phyloP scores from a whole-genome alignment of 2,888 invertebrate species.

The Acleris cristana region DNA sequence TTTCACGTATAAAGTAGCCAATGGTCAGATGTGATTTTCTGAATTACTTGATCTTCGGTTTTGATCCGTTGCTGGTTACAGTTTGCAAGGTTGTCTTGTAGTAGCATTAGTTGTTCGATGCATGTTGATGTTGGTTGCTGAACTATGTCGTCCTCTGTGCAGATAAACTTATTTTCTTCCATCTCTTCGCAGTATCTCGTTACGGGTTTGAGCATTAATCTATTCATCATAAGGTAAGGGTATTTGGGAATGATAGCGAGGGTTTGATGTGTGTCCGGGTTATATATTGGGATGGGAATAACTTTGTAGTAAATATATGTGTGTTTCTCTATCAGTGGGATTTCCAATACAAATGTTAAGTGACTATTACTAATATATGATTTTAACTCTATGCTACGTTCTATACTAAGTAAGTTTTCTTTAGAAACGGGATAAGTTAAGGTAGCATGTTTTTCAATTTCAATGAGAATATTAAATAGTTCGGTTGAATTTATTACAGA shows the following conservation, averaged over 20 bases:
- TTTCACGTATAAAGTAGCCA: conserved; percentile 9
- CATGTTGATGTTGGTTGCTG: conserved; percentile 17
- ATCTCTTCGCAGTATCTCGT: conserved; percentile 30
- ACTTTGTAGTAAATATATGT: conserved; percentile 26
- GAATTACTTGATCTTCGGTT: conserved; percentile 4
- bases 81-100: conserved; percentile 30
- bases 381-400: conserved; percentile 33
- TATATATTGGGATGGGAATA: conserved; percentile 11
- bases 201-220: conserved; percentile 34
- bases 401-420: conserved; percentile 34
- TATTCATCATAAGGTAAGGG: conserved; percentile 30
- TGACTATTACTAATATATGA: conserved; percentile 22
- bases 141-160: conserved; percentile 13
- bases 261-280: background rate
- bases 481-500: conserved; percentile 37
- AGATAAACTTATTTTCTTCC: conserved; percentile 18
- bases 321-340: conserved; percentile 5
- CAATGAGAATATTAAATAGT: conserved; percentile 18
- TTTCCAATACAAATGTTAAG: conserved; percentile 20
- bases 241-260: conserved; percentile 10
- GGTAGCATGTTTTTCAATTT: conserved; percentile 28
- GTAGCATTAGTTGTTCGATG: conserved; percentile 35
- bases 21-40: conserved; percentile 1
- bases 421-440: conserved; percentile 18
- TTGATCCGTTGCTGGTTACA: conserved; percentile 15